Conservation (phyloP, 2,888 invertebrate genomes). For the Phyto melanocephala region DNA sequence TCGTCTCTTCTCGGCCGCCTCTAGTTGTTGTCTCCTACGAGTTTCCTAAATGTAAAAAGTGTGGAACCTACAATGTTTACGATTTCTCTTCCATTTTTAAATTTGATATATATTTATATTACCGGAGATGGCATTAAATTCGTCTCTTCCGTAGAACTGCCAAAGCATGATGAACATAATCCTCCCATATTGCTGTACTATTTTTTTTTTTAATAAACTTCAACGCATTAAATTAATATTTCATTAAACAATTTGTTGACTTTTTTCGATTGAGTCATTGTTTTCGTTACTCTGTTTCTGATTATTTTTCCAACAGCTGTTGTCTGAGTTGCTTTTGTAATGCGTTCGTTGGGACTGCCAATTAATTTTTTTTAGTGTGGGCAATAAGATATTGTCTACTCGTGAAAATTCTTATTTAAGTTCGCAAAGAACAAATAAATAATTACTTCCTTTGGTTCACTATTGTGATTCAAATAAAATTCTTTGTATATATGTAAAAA, state of each 20-base stretch:
- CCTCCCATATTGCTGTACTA: slow-evolving; percentile 70
- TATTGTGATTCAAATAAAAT: too few relatives aligned
- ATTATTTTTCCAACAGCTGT: not conserved
- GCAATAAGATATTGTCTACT: too few relatives aligned
- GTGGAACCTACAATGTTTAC: not conserved
- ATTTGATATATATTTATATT: slow-evolving; percentile 1
- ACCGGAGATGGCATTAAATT: slow-evolving; percentile 76
- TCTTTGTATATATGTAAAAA: too few relatives aligned
- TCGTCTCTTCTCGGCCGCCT: slow-evolving; percentile 84
- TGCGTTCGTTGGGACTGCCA: slow-evolving; percentile 1
- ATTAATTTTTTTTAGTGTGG: not conserved
- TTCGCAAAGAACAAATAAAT: too few relatives aligned
- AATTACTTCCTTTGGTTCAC: too few relatives aligned
- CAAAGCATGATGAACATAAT: slow-evolving; percentile 72
- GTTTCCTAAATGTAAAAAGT: slow-evolving; percentile 80
- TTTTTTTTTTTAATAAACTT: not conserved
- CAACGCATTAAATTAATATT: not conserved
- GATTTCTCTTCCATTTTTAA: not conserved
- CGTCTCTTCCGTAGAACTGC: slow-evolving; percentile 72
- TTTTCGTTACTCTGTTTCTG: not conserved
- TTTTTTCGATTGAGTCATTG: slow-evolving; percentile 31
- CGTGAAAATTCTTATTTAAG: too few relatives aligned
- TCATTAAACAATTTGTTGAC: slow-evolving; percentile 35
- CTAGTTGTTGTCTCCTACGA: slow-evolving; percentile 83
- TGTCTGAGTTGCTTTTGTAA: not conserved